A percentile compares a stretch with the other conserved stretches of the same genome.
Conservation (phyloP, 2,113 vertebrate species). For the Sapajus apella region DNA sequence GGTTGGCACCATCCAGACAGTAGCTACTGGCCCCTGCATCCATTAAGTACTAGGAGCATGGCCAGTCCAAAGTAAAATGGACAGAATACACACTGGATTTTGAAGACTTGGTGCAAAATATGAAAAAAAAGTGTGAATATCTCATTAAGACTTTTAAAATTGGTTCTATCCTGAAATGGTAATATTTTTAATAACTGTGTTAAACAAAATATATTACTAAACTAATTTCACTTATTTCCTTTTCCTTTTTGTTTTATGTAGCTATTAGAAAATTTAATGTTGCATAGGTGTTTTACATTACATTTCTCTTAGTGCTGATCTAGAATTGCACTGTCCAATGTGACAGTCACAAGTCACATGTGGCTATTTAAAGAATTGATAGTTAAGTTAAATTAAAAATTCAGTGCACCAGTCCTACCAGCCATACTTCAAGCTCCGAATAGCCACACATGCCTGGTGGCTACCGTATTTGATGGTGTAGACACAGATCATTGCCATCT, state of each 20-base stretch:
- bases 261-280: neutral
- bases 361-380: neutral
- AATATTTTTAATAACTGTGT: neutral
- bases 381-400: neutral
- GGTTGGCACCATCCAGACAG: neutral
- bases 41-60: too few relatives aligned
- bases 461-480: neutral
- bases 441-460: too few relatives aligned
- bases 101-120: neutral
- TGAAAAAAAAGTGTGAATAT: neutral
- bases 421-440: neutral
- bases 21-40: too few relatives aligned
- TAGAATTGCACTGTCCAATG: neutral
- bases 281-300: neutral
- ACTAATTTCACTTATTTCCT: neutral
- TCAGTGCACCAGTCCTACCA: neutral
- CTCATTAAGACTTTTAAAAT: neutral
- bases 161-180: neutral
- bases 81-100: neutral
- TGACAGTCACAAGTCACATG: neutral
- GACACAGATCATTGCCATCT: neutral
- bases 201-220: neutral
- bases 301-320: constrained; percentile 1
- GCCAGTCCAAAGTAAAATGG: neutral
- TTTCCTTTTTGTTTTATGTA: neutral